Evolutionary conservation across 2,888 invertebrate species (phyloP).

Genomic region (Acleris sparsana): DNA sequence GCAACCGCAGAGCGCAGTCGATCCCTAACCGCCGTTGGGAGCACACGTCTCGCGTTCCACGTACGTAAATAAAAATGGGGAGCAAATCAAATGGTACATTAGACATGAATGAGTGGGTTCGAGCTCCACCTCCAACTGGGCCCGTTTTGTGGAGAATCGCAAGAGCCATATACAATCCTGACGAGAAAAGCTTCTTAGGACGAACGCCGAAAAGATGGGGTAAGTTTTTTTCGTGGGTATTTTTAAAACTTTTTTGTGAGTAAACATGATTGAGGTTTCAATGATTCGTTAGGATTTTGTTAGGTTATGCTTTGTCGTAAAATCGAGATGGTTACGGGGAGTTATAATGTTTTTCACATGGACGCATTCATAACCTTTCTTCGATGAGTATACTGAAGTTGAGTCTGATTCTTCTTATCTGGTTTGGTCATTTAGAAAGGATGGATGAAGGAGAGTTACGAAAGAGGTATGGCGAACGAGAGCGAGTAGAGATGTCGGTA

Average conservation of each 20-base stretch:
- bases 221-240: conserved; percentile 50
- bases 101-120: conserved; percentile 64
- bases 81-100: conserved; percentile 62
- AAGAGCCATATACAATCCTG: conserved; percentile 65
- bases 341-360: not conserved
- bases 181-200: conserved; percentile 71
- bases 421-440: too few species aligned
- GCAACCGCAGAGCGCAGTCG: conserved; percentile 13
- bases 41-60: not conserved
- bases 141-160: conserved; percentile 55
- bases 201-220: conserved; percentile 76
- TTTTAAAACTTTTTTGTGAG: not conserved
- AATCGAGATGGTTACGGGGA: not conserved
- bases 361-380: not conserved
- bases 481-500: too few species aligned
- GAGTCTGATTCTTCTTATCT: too few species aligned
- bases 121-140: conserved; percentile 62
- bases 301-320: not conserved
- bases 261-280: not conserved
- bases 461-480: too few species aligned
- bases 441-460: too few species aligned
- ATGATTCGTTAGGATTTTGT: not conserved
- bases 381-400: not conserved
- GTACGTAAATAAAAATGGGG: conserved; percentile 50
- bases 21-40: conserved; percentile 1